Base-by-base conservation (phyloP, 1,140 invertebrate species). In the Scaptomyza montana region DNA sequence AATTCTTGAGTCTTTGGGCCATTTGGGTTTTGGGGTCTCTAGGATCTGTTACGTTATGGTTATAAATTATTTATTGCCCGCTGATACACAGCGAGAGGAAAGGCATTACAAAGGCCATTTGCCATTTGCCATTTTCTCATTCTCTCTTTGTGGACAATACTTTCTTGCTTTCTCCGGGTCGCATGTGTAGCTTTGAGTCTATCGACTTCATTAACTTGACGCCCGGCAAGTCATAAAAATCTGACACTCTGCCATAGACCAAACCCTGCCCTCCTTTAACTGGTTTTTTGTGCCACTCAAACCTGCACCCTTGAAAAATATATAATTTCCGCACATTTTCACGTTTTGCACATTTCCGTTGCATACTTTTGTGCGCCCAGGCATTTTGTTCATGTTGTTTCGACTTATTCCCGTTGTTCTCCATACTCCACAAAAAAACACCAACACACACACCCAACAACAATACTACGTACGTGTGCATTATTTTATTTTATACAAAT, bases 311-410 rank as follows among this genome's bases (percentile, higher is more conserved):
- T 77, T 72, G 70, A 79, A 63, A 87, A 68, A 59, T 47, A 49
- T 78, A 86, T 87, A 86, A 86, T 86, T 86, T 86, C 82, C 82
- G 82, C 82, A 86, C 82, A 86, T 86, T 86, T 86, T 86, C 82
- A 86, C 82, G 82, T 86, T 86, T 78, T 70, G 82, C 82, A 87
- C 81, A 86, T 86, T 86, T 86, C 82, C 82, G 82, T 63, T 86
- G 78, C 82, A 86, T 86, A 86, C 82, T 86, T 86, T 76, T 82
- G 82, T 76, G 82, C 78, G 82, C 68, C 54, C 78, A 41, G 75
- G 75, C 82, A 86, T 86, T 86, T 82, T 43, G 33, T 36, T 87
- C 70, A 86, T 81, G 82, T 33, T 33, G 5, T 33, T 33, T 33
- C 30, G 30, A 33, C 30, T 74, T 79, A 81, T 63, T 80, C 65